Evolutionary conservation across 2,113 vertebrate species (phyloP).

Genomic region (Tinamus guttatus): DNA sequence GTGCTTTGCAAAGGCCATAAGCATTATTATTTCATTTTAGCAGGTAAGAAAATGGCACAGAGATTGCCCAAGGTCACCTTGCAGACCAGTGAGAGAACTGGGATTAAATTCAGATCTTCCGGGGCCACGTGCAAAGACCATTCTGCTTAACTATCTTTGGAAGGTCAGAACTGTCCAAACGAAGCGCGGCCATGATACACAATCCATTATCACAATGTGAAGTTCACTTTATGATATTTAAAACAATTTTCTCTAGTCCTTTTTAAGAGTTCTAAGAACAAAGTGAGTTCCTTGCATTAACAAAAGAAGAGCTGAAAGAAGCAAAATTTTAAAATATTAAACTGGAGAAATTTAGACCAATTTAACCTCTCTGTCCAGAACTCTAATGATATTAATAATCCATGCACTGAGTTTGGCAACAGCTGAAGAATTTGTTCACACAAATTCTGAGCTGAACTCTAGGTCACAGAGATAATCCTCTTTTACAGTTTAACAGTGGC

Average conservation of each 20-base stretch:
- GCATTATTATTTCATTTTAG: slow-evolving; percentile 58
- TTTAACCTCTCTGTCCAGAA: slow-evolving; percentile 75
- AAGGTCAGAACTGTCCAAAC: neutral
- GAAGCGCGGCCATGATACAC: neutral
- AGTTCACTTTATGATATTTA: neutral
- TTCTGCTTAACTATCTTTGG: slow-evolving; percentile 13
- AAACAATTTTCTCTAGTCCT: neutral
- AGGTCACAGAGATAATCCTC: slow-evolving; percentile 80
- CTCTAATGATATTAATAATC: slow-evolving; percentile 81
- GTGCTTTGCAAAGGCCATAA: slow-evolving; percentile 10
- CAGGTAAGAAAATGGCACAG: slow-evolving; percentile 18
- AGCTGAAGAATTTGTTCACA: slow-evolving; percentile 80
- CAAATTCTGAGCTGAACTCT: slow-evolving; percentile 84
- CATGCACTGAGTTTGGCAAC: slow-evolving; percentile 78
- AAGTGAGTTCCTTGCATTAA: neutral
- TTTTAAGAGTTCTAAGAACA: neutral
- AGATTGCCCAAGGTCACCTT: slow-evolving; percentile 25
- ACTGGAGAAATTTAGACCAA: neutral
- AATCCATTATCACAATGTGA: neutral
- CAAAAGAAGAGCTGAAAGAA: neutral
- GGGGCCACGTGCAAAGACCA: neutral
- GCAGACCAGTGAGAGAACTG: slow-evolving; percentile 8
- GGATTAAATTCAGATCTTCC: slow-evolving; percentile 23
- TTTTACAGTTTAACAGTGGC: slow-evolving; percentile 76
- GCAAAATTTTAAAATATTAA: neutral